Evolutionary conservation across 2,888 invertebrate genomes (phyloP), one percentile per base, ranked within the genome.

Genomic region (Pteria penguin): DNA sequence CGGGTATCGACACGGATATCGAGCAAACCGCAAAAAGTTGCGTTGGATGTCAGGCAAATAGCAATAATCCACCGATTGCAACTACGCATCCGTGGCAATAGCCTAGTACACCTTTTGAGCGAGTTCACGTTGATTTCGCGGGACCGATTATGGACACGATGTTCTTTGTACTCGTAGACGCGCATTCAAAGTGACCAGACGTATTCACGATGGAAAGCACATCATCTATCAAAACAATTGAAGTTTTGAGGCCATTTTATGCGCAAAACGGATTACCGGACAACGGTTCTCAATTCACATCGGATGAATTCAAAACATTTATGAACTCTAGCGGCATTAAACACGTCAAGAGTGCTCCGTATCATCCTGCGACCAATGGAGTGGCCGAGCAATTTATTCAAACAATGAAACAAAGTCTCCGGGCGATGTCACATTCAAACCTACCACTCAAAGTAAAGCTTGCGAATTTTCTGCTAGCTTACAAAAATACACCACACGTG

Each of bases 321-420:
- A 29, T 72, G 45, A 69, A 27, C n/a, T 4, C 11, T 14, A 85
- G 82, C 62, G 80, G 82, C 2, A 75, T 82, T 2, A 77, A 75
- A 45, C 82, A 81, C 63, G 71, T 75, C 8, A 72, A 31, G 8
- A 70, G 69, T 26, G 78, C 82, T 26, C 79, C 79, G 24, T 82
- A 82, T 45, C 82, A 83, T 61, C 82, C 82, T n/a, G n/a, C n/a
- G n/a, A n/a, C n/a, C n/a, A n/a, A 82, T 67, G 81, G 83, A 36
- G 57, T 80, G 8, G 82, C 77, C 0, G 82, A 85, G 58, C 60
- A 79, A 18, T 78, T 82, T 32, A 81, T 83, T 1, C 77, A 79
- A 52, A 78, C 78, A 22, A 77, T 84, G 62, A 84, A 82, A 72
- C n/a, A n/a, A n/a, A n/a, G n/a, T n/a, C n/a, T n/a, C n/a, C n/a